phyloP scores from a whole-genome alignment of 1,140 invertebrate genomes.

The Drosophila sechellia region DNA sequence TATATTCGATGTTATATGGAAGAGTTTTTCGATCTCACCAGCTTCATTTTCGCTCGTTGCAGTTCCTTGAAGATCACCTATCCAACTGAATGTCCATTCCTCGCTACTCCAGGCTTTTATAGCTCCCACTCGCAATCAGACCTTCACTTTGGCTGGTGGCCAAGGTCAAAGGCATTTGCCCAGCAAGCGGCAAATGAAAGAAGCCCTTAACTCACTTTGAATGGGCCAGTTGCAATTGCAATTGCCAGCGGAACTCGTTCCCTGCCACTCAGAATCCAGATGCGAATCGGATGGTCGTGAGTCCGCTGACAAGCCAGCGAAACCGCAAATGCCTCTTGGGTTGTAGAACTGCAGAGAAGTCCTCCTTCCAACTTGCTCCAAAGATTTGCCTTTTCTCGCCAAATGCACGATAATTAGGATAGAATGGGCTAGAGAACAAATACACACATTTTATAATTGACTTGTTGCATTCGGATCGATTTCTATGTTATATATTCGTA shows the following conservation, averaged over 20 bases:
- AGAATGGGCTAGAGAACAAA: not conserved
- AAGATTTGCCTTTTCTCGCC: not conserved
- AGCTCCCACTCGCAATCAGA: conserved; percentile 16
- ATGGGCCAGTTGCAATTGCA: conserved; percentile 56
- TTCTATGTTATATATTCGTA: too few species aligned
- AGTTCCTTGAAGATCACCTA: conserved; percentile 18
- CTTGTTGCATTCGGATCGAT: too few species aligned
- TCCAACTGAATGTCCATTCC: conserved; percentile 44
- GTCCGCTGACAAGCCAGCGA: conserved; percentile 33
- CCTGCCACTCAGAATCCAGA: conserved; percentile 46
- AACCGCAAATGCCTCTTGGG: conserved; percentile 12
- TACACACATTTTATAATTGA: too few species aligned
- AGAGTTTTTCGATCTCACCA: conserved; percentile 45
- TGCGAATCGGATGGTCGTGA: conserved; percentile 51
- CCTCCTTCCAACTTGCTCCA: not conserved
- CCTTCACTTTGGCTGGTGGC: conserved; percentile 27
- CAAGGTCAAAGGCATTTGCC: conserved; percentile 69
- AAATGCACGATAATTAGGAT: not conserved
- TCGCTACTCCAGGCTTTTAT: conserved; percentile 50
- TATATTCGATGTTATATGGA: not conserved
- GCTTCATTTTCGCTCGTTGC: conserved; percentile 55
- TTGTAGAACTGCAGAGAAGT: not conserved
- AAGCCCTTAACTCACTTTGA: conserved; percentile 68
- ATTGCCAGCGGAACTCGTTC: conserved; percentile 40
- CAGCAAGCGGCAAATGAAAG: conserved; percentile 55